Conservation (phyloP, 2,888 invertebrate species). For the Lepidochrysops patricia region DNA sequence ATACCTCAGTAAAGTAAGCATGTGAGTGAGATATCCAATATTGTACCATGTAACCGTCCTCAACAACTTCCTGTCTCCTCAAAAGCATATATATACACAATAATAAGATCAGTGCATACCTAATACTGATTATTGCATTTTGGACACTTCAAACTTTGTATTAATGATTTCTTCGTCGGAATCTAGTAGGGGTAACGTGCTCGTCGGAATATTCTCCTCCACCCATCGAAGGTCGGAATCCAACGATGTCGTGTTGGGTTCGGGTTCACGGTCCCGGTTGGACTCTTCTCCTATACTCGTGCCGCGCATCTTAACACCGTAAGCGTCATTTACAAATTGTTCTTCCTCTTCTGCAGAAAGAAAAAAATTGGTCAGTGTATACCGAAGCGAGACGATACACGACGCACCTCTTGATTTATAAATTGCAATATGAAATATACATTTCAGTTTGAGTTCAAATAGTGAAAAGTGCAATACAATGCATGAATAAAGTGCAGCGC, state of each 20-base stretch:
- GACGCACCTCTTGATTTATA: too few species aligned
- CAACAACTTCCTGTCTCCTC: too few species aligned
- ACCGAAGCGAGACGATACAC: too few species aligned
- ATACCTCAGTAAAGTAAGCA: too few species aligned
- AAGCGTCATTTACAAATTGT: slow-evolving; percentile 89
- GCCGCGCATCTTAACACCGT: slow-evolving; percentile 85
- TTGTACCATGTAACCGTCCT: too few species aligned
- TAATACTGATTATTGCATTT: slow-evolving; percentile 80
- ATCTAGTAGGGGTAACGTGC: slow-evolving; percentile 79
- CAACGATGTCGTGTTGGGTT: slow-evolving; percentile 41
- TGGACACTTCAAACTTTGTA: slow-evolving; percentile 90
- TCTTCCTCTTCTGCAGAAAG: slow-evolving; percentile 81
- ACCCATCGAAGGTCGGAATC: slow-evolving; percentile 83
- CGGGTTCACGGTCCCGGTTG: slow-evolving; percentile 19
- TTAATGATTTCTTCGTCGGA: slow-evolving; percentile 89
- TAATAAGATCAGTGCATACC: slow-evolving; percentile 28
- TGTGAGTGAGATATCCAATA: too few species aligned
- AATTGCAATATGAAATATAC: too few species aligned
- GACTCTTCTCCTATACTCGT: slow-evolving; percentile 42
- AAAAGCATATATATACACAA: too few species aligned
- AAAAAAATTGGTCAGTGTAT: not conserved
- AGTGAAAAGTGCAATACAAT: too few species aligned
- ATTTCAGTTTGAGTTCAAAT: too few species aligned
- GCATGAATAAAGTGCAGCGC: too few species aligned
- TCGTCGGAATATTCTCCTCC: slow-evolving; percentile 92